Base-by-base conservation (phyloP, 92 coral and sea anemone species). In the Epizoanthus illoricatus region DNA sequence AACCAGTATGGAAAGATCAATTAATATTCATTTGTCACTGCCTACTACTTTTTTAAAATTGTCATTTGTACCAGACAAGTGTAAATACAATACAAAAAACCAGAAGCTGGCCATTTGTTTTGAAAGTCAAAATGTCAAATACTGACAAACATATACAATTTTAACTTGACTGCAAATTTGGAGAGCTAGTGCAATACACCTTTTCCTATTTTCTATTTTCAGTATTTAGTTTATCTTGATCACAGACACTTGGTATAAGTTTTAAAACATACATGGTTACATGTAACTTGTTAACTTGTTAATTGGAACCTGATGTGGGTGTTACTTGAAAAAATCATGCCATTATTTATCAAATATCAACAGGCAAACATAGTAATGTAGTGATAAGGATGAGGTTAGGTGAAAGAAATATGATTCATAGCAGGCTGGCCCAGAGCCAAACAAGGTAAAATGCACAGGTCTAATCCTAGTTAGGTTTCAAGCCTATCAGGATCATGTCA, bases 401-500 rank as follows among this genome's bases (percentile, higher is more conserved):
- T 36, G 28, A 41, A 57, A 49, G 66, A 42, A 71, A 71, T 52
- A 39, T 39, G 42, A 43, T 13, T 39, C 56, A 12, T 0, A 19
- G 5, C 73, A 68, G 49, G 18, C 49, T 33, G 73, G n/a, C n/a
- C 9, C 45, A 36, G 8, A 28, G 42, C 71, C 71, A 66, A 66
- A 16, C 5, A 66, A 66, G 71, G 23, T 47, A 28, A 76, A 40
- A 43, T 60, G 52, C 62, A 8, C 15, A n/a, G n/a, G n/a, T n/a
- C 39, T 43, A 18, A 71, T 43, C 75, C 21, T 71, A 33, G 45
- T 19, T 42, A 28, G 41, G 20, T 71, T 42, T 36, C 24, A 47
- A 21, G 45, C 59, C 49, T 71, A 71, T 42, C 76, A 45, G 17
- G 76, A 71, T 71, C 52, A 76, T 62, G 70, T 61, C 33, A 76